Evolutionary conservation across 2,888 invertebrate species (phyloP).

Genomic region (Lithodes maja): DNA sequence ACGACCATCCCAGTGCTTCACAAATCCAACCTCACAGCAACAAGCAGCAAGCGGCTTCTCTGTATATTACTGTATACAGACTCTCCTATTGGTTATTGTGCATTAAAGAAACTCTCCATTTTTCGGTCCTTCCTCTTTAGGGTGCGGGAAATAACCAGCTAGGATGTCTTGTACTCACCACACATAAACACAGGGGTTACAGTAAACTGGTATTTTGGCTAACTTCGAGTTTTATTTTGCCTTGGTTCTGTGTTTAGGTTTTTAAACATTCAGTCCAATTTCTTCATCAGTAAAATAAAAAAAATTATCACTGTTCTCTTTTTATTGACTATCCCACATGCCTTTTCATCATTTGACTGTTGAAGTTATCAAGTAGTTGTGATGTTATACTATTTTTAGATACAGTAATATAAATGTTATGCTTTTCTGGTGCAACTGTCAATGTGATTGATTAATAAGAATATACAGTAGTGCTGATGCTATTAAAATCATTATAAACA

Average conservation of each 20-base stretch:
- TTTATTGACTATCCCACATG: neutral
- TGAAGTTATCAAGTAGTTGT: too few relatives aligned
- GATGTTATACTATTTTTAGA: too few relatives aligned
- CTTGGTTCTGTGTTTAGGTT: constrained; percentile 51
- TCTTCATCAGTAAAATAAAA: constrained; percentile 27
- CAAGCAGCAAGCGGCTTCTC: constrained; percentile 64
- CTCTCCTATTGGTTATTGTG: constrained; percentile 68
- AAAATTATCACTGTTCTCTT: neutral
- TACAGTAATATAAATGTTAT: too few relatives aligned
- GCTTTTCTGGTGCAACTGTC: too few relatives aligned
- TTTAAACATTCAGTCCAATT: constrained; percentile 54
- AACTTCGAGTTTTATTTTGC: constrained; percentile 66
- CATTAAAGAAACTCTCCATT: constrained; percentile 50
- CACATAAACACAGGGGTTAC: constrained; percentile 69
- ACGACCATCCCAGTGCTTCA: constrained; percentile 62
- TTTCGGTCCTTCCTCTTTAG: constrained; percentile 61
- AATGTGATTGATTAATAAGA: too few relatives aligned
- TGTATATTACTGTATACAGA: constrained; percentile 61
- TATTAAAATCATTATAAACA: too few relatives aligned
- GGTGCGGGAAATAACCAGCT: constrained; percentile 69
- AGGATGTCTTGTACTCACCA: constrained; percentile 68
- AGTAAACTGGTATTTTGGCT: constrained; percentile 69
- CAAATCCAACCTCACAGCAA: constrained; percentile 39
- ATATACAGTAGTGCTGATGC: too few relatives aligned
- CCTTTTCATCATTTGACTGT: neutral